These are phyloP conservation scores for Pseudorhombus dupliciocellatus DNA, from an alignment of 2,113 vertebrate genomes.

Conservation along the genomic window DNA sequence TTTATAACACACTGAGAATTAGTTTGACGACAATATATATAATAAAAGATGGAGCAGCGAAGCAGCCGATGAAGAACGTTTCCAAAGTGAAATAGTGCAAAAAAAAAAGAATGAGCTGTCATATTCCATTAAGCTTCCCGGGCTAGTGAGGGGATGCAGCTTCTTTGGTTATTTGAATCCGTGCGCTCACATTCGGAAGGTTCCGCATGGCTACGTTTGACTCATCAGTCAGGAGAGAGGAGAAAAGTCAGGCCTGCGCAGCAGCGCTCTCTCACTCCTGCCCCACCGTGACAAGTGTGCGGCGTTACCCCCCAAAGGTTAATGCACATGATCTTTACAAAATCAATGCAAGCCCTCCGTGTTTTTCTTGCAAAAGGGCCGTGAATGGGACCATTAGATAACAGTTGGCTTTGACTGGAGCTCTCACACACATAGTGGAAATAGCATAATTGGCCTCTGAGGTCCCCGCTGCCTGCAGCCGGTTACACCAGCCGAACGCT, in stretches of 20 bases:
- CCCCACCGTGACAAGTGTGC: constrained; percentile 17
- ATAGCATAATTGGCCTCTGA: constrained; percentile 28
- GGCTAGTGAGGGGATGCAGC: constrained; percentile 20
- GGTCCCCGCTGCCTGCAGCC: constrained; percentile 44
- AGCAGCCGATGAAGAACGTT: constrained; percentile 28
- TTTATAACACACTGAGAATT: constrained; percentile 3
- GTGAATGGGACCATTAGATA: constrained; percentile 35
- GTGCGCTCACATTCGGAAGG: constrained; percentile 26
- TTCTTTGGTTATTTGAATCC: constrained; percentile 52
- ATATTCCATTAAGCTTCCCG: constrained; percentile 36
- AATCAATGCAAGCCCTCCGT: constrained; percentile 39
- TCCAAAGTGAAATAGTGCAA: constrained; percentile 28
- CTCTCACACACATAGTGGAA: constrained; percentile 43
- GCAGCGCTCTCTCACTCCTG: constrained; percentile 23
- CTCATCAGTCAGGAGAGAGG: constrained; percentile 51
- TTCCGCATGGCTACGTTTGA: constrained; percentile 59
- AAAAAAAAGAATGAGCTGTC: constrained; percentile 11
- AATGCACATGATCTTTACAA: constrained; percentile 52
- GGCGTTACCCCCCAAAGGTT: constrained; percentile 14
- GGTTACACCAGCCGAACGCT: constrained; percentile 21
- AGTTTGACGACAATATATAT: not conserved
- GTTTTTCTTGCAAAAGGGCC: not conserved
- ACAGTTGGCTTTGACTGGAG: constrained; percentile 14
- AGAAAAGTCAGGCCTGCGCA: constrained; percentile 20
- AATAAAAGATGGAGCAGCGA: constrained; percentile 23